Percentiles rank a stretch among this genome's conserved stretches.
phyloP scores from a whole-genome alignment of 2,888 invertebrate species.

The Drosophila rubida region DNA sequence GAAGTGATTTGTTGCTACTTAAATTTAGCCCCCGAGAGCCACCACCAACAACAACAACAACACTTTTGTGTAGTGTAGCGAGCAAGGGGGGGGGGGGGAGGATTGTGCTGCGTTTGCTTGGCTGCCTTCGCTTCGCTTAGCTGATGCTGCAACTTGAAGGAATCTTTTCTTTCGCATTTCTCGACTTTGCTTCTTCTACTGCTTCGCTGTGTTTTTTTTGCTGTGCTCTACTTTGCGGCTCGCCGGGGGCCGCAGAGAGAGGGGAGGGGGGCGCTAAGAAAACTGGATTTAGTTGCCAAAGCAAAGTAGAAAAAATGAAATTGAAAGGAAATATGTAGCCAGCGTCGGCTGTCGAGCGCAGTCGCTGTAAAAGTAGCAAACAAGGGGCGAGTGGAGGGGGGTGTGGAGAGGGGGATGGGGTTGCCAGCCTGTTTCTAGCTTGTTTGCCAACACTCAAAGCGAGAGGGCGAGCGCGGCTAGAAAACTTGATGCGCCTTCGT shows the following conservation, averaged over 20 bases:
- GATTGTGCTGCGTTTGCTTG: conserved; percentile 33
- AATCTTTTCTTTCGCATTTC: conserved; percentile 44
- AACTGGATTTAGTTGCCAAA: conserved; percentile 72
- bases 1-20: conserved; percentile 81
- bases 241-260: no score
- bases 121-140: conserved; percentile 31
- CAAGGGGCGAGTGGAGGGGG: background rate
- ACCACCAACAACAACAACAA: conserved; percentile 34
- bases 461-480: conserved; percentile 7
- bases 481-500: conserved; percentile 30
- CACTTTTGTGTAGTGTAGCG: conserved; percentile 7
- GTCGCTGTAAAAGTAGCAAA: conserved; percentile 77
- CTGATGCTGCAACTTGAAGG: conserved; percentile 64
- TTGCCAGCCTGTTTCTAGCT: conserved; percentile 54
- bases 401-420: conserved; percentile 4
- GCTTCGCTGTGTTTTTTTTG: background rate
- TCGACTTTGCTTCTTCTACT: conserved; percentile 8
- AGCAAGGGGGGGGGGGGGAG: background rate
- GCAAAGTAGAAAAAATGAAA: conserved; percentile 40
- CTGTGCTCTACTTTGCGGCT: conserved; percentile 40
- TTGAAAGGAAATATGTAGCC: conserved; percentile 73
- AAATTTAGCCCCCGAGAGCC: conserved; percentile 69
- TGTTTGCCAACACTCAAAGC: conserved; percentile 76
- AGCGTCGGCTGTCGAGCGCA: conserved; percentile 61
- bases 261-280: no score